Evolutionary conservation across 1,140 invertebrate species (phyloP).

Genomic region (Conus ventricosus): DNA sequence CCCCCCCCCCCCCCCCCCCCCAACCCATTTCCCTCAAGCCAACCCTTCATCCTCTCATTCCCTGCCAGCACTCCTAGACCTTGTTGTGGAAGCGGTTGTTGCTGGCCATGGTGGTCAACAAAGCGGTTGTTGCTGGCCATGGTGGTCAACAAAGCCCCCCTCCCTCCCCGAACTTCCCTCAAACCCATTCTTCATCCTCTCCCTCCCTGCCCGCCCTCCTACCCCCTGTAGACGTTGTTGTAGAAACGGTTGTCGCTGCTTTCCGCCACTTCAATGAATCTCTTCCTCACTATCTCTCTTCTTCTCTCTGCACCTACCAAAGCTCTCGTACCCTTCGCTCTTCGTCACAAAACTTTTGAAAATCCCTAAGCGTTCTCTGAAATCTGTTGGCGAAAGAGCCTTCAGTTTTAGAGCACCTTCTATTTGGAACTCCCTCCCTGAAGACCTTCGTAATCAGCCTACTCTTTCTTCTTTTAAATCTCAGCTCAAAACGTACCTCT

Average conservation of each 20-base stretch:
- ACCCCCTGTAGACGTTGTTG: neutral
- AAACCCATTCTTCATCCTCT: neutral
- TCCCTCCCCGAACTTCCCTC: neutral
- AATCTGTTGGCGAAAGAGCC: no score
- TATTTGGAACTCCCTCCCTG: no score
- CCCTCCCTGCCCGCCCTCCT: neutral
- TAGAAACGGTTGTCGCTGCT: slow-evolving; percentile 48
- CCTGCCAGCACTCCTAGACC: neutral
- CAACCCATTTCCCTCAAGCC: neutral
- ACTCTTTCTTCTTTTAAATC: no score
- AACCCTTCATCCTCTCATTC: neutral
- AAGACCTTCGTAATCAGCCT: no score
- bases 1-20: neutral
- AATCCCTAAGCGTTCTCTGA: no score
- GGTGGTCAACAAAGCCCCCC: neutral
- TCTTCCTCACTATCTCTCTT: no score
- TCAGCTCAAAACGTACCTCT: no score
- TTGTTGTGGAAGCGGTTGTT: neutral
- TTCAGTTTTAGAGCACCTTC: no score
- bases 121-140: neutral
- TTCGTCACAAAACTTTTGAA: no score
- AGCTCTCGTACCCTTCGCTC: no score
- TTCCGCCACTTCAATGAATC: no score
- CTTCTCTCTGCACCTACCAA: no score
- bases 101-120: neutral